Percentiles rank a stretch among this genome's conserved stretches.
phyloP scores from a whole-genome alignment of 2,113 vertebrate species.

The Caranx melampygus region DNA sequence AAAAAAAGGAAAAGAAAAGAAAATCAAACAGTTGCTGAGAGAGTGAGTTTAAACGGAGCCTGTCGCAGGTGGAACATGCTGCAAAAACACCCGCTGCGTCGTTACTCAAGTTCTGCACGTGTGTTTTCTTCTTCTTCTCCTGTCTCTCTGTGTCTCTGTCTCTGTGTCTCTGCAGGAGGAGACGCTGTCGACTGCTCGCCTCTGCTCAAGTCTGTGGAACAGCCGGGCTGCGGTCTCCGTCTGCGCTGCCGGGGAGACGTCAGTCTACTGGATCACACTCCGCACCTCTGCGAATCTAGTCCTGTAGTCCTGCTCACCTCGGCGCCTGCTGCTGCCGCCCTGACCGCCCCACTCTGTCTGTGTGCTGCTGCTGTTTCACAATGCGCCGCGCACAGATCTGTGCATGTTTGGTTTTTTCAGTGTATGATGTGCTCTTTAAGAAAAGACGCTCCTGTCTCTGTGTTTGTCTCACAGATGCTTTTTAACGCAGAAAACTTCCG shows the following conservation, averaged over 20 bases:
- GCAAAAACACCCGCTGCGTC: conserved; percentile 53
- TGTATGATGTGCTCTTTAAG: neutral
- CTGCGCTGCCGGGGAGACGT: conserved; percentile 73
- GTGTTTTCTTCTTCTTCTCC: neutral
- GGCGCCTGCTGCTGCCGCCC: conserved; percentile 49
- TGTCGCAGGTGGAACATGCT: conserved; percentile 76
- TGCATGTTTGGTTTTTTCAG: neutral
- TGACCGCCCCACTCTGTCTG: conserved; percentile 13
- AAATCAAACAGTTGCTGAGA: conserved; percentile 69
- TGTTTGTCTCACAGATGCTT: neutral
- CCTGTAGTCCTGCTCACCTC: conserved; percentile 35
- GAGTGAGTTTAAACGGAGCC: conserved; percentile 55
- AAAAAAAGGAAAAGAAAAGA: too few species aligned
- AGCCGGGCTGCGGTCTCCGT: conserved; percentile 66
- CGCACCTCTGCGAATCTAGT: conserved; percentile 53
- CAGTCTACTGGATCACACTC: conserved; percentile 69
- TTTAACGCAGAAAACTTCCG: neutral
- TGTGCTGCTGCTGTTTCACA: neutral
- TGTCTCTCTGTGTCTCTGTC: neutral
- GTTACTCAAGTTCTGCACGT: conserved; percentile 42
- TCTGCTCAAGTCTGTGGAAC: conserved; percentile 57
- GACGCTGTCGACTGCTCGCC: conserved; percentile 65
- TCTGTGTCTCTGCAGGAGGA: conserved; percentile 50
- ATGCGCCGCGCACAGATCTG: neutral
- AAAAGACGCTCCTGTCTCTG: neutral